These are phyloP conservation scores for Dolichoris vasculosae DNA, from an alignment of 1,140 invertebrate genomes.

Conservation along the genomic window DNA sequence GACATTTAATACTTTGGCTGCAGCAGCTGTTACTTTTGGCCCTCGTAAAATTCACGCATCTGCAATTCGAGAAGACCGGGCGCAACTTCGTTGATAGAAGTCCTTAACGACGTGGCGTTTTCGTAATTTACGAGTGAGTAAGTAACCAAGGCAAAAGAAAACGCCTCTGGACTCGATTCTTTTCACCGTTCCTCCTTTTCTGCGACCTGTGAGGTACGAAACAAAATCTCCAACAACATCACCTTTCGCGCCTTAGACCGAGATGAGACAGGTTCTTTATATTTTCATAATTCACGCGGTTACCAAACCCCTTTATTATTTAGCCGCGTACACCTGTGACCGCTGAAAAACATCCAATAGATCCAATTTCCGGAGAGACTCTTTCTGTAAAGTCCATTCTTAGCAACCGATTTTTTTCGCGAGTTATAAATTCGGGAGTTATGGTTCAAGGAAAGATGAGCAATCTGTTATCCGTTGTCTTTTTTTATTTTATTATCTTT, in stretches of 20 bases:
- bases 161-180: background rate
- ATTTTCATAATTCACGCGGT: slow-evolving; percentile 45
- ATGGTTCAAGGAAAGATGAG: background rate
- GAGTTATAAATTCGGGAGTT: slow-evolving; percentile 9
- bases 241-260: background rate
- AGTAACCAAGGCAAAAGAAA: background rate
- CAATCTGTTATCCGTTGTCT: slow-evolving; percentile 14
- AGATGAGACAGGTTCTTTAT: background rate
- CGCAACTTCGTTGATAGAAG: background rate
- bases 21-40: slow-evolving; percentile 30
- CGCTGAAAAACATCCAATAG: slow-evolving; percentile 28
- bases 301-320: slow-evolving; percentile 46
- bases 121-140: background rate
- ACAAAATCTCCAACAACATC: background rate
- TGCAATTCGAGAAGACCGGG: background rate
- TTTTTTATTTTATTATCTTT: background rate
- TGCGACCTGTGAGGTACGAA: background rate
- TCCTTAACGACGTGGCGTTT: background rate
- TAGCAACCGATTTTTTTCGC: slow-evolving; percentile 22
- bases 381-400: slow-evolving; percentile 36
- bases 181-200: background rate
- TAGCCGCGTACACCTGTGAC: background rate
- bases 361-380: background rate
- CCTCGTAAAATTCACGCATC: slow-evolving; percentile 41
- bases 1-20: slow-evolving; percentile 51